Conservation (phyloP, 2,113 vertebrate species). For the Oreochromis niloticus region DNA sequence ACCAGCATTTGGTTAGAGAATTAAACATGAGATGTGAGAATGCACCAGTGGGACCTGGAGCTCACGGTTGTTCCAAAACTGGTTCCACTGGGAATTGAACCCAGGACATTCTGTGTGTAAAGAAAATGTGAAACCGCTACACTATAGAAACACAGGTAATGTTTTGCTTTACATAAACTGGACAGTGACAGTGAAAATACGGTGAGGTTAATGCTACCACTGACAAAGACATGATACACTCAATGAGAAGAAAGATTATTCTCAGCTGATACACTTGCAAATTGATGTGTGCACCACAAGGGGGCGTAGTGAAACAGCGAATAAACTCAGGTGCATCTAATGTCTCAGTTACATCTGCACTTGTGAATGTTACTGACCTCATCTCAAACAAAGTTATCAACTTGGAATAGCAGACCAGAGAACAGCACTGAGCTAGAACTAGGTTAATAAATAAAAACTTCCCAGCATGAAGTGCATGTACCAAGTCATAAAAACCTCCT, state of each 20-base stretch:
- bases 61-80: not conserved
- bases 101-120: not conserved
- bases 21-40: not conserved
- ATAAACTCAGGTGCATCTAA: not conserved
- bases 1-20: not conserved
- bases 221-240: not conserved
- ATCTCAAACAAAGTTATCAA: not conserved
- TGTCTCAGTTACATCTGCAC: not conserved
- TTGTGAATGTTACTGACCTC: not conserved
- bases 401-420: not conserved
- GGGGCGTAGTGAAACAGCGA: conserved; percentile 1
- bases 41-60: not conserved
- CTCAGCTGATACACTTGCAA: not conserved
- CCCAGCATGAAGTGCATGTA: not conserved
- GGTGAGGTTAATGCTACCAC: not conserved
- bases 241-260: not conserved
- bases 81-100: not conserved
- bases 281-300: conserved; percentile 5
- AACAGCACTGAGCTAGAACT: not conserved
- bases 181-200: not conserved
- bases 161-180: not conserved
- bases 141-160: not conserved
- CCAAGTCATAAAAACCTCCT: conserved; percentile 4
- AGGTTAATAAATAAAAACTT: not conserved
- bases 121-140: not conserved